Evolutionary conservation across 1,140 invertebrate species (phyloP), one percentile per base, ranked within the genome.

Genomic region (Phortica variegata): DNA sequence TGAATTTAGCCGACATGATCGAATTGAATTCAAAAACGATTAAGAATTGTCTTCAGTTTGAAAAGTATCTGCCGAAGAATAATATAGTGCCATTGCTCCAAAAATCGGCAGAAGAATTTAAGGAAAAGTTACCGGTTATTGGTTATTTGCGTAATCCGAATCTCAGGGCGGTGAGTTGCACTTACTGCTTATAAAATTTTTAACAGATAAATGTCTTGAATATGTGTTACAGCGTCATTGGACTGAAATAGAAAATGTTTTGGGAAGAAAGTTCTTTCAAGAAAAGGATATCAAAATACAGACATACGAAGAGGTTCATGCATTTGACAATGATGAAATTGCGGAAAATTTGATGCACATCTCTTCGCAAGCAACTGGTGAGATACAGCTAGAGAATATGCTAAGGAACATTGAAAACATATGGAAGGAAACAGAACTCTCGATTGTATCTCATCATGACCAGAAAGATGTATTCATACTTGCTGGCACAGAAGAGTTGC

Each of bases 401-500:
- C 72, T 94, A 1, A 88, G 87, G 58, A 91, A 87, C 78, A 87
- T 93, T 58, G 89, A 92, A 77, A 85, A 85, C 49, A 81, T 85
- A 3, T 95, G 91, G 91, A 85, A 88, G 48, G 73, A 79, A 2
- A 78, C 91, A 15, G 89, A 93, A 65, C 88, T 93, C 60, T 79
- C 82, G 1, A 82, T 93, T 12, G 63, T 92, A 1, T 78, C 84
- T 1, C 86, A 93, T 72, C 85, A 88, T 56, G 90, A 94, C 53
- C 77, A 83, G 0, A 88, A 88, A 49, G 90, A 94, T 69, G 84
- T 91, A 0, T 93, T 80, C 59, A 87, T 94, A 20, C 73, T 95
- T 34, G 91, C 88, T 2, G 84, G 86, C 0, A 79, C 89, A 1
- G 92, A 94, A 61, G 91, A 95, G 56, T 81, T 94, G 36, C 90